Conservation (phyloP, 2,113 vertebrate species). For the Prolemur simus region DNA sequence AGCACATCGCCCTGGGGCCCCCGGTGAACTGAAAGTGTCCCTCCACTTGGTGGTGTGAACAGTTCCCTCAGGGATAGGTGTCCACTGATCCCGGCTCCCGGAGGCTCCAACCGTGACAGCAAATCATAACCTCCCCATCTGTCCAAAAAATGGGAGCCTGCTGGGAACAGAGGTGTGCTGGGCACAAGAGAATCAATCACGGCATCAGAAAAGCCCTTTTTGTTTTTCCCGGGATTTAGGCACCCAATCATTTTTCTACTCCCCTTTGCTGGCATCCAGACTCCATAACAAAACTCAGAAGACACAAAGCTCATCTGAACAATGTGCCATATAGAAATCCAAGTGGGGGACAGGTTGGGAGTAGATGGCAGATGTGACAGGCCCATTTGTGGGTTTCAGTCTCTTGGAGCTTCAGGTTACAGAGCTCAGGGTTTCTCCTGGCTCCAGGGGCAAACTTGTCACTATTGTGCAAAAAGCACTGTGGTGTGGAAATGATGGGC, state of each 20-base stretch:
- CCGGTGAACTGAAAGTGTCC: background rate
- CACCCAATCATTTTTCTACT: conserved; percentile 69
- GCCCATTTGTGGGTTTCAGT: background rate
- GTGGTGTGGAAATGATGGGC: conserved; percentile 51
- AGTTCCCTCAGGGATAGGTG: background rate
- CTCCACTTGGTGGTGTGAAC: background rate
- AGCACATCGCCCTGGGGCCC: background rate
- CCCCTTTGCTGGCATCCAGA: conserved; percentile 62
- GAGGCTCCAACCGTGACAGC: conserved; percentile 22
- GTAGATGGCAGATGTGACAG: conserved; percentile 4
- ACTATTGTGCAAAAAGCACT: conserved; percentile 45
- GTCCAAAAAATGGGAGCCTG: conserved; percentile 76
- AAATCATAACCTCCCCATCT: conserved; percentile 70
- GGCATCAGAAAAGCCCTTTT: background rate
- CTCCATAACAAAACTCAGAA: conserved; percentile 47
- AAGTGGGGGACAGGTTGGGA: conserved; percentile 9
- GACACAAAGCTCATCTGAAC: background rate
- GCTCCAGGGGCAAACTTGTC: conserved; percentile 58
- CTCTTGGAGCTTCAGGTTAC: conserved; percentile 64
- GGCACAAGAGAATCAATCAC: conserved; percentile 1
- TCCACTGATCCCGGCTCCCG: conserved; percentile 14
- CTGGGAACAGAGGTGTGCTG: background rate
- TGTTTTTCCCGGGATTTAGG: conserved; percentile 29
- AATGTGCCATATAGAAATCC: background rate
- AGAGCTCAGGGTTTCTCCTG: conserved; percentile 26